Percentiles rank a stretch among this genome's conserved stretches.
These are phyloP conservation scores for Leptopilina clavipes DNA, from an alignment of 1,140 invertebrate species.

Conservation along the genomic window DNA sequence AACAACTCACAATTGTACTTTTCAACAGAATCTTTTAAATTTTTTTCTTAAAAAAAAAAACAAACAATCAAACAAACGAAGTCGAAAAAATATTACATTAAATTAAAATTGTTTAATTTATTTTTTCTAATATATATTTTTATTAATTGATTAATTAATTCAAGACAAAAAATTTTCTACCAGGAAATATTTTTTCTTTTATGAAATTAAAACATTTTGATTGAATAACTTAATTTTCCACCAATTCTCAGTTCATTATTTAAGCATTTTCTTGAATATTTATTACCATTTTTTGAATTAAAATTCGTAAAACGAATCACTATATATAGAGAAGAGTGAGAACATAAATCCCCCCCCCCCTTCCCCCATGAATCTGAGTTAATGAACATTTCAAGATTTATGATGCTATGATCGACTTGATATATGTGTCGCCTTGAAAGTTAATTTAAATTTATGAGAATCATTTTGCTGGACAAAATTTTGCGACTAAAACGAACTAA, in stretches of 20 bases:
- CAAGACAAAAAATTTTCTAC: too few relatives aligned
- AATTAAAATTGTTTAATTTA: too few relatives aligned
- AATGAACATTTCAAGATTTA: slow-evolving; percentile 20
- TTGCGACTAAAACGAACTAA: not conserved
- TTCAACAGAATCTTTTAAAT: not conserved
- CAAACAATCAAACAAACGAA: too few relatives aligned
- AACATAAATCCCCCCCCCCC: slow-evolving; percentile 8
- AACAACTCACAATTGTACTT: not conserved
- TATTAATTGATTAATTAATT: too few relatives aligned
- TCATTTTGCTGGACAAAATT: not conserved
- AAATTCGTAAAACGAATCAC: slow-evolving; percentile 2
- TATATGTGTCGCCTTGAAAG: not conserved
- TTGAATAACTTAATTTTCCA: too few relatives aligned
- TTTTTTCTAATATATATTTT: too few relatives aligned
- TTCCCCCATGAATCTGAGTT: not conserved
- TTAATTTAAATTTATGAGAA: slow-evolving; percentile 11
- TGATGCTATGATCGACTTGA: slow-evolving; percentile 10
- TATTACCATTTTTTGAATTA: not conserved
- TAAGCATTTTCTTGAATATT: not conserved
- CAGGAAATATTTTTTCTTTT: too few relatives aligned
- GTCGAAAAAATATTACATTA: too few relatives aligned
- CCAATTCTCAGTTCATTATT: too few relatives aligned
- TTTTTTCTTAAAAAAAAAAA: too few relatives aligned
- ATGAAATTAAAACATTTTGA: too few relatives aligned
- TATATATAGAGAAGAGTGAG: not conserved